Conservation (phyloP, 2,797 vertebrate genomes). For the Sebastolobus altivelis region DNA sequence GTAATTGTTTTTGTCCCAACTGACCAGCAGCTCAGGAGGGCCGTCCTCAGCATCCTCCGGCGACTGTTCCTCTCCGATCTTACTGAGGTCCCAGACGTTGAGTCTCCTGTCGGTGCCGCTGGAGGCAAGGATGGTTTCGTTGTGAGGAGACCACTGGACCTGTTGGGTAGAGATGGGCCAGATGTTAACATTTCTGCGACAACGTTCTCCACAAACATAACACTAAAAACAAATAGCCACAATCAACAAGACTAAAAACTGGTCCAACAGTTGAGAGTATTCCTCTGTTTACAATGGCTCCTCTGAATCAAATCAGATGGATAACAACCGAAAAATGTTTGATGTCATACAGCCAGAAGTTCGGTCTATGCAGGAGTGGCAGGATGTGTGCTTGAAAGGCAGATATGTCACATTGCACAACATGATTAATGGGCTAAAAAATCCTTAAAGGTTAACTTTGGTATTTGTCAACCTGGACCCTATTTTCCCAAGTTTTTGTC, state of each 20-base stretch:
- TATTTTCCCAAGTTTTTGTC: background rate
- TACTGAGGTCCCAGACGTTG: slow-evolving; percentile 99
- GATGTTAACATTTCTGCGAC: background rate
- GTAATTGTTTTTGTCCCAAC: slow-evolving; percentile 39
- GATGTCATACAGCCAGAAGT: background rate
- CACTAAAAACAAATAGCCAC: background rate
- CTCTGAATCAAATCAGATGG: background rate
- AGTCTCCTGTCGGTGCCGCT: slow-evolving; percentile 96
- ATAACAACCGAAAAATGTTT: background rate
- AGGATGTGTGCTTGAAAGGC: background rate
- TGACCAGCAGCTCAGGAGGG: slow-evolving; percentile 95
- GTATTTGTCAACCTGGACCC: background rate
- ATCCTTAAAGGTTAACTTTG: background rate
- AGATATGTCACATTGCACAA: background rate
- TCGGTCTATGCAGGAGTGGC: background rate
- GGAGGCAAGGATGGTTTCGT: slow-evolving; percentile 97
- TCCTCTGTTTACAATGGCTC: background rate
- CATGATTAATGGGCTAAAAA: background rate
- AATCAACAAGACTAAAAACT: background rate
- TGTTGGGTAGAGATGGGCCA: slow-evolving; percentile 58
- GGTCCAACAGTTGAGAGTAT: background rate
- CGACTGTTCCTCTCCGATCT: slow-evolving; percentile 98
- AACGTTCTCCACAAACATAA: background rate
- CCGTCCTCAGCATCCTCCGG: slow-evolving; percentile 98
- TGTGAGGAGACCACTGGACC: slow-evolving; percentile 99